Percentiles rank a stretch among this genome's conserved stretches.
Evolutionary conservation across 2,113 vertebrate species (phyloP).

Genomic region (Lanius ludovicianus): DNA sequence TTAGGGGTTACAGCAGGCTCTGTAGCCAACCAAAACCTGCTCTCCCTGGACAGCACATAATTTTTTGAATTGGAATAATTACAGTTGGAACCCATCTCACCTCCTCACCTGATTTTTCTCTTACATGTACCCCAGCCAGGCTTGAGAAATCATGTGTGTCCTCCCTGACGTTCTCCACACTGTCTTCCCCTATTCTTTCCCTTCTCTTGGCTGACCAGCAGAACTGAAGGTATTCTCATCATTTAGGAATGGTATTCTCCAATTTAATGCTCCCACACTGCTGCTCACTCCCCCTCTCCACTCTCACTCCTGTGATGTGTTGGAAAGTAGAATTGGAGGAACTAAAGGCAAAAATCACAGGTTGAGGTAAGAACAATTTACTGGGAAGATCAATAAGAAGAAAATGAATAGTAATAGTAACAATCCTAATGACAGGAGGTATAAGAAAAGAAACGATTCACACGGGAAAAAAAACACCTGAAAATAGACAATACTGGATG

Average conservation of each 20-base stretch:
- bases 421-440: neutral
- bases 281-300: neutral
- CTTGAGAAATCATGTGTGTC: neutral
- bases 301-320: neutral
- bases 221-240: neutral
- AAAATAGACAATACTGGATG: neutral
- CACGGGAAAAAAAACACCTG: neutral
- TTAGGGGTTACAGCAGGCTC: neutral
- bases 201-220: neutral
- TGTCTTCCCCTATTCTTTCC: neutral
- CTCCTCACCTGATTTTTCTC: neutral
- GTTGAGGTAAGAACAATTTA: neutral
- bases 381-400: neutral
- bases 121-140: neutral
- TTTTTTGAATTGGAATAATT: neutral
- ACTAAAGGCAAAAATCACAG: neutral
- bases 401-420: neutral
- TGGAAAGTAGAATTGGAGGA: neutral
- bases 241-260: neutral
- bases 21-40: neutral
- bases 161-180: neutral
- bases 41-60: neutral
- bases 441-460: neutral
- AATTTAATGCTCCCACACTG: neutral
- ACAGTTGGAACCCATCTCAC: neutral